phyloP scores from a whole-genome alignment of 2,888 invertebrate genomes.

The Schrankia costaestrigalis region DNA sequence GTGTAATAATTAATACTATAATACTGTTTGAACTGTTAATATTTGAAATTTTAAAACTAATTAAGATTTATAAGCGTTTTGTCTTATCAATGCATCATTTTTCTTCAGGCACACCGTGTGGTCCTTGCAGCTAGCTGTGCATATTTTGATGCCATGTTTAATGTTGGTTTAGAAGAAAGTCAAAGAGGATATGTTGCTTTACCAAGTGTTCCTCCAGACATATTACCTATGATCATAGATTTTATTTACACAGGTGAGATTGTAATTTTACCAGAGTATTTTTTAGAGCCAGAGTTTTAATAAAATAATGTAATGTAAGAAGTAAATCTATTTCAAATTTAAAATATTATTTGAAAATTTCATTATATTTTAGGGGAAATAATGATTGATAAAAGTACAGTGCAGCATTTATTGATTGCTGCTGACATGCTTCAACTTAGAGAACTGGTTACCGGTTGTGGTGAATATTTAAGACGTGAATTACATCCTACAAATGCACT shows the following conservation, averaged over 20 bases:
- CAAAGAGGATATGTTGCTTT: conserved; percentile 90
- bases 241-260: conserved; percentile 95
- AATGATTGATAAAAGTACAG: conserved; percentile 87
- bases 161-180: conserved; percentile 90
- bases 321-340: not conserved
- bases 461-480: conserved; percentile 91
- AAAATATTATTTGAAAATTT: not conserved
- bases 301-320: no score
- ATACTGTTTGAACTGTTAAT: no score
- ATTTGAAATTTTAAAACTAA: no score
- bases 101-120: conserved; percentile 89
- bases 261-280: no score
- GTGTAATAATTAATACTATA: no score
- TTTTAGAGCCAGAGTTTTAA: no score
- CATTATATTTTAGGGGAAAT: conserved; percentile 80
- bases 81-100: no score
- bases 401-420: conserved; percentile 93
- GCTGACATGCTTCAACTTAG: conserved; percentile 95
- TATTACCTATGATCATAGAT: conserved; percentile 88
- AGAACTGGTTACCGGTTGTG: conserved; percentile 90
- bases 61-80: no score
- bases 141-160: conserved; percentile 97
- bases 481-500: conserved; percentile 93
- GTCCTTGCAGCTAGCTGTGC: conserved; percentile 94
- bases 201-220: conserved; percentile 87